Conservation (phyloP, 2,888 invertebrate species). For the Sinelater perroti region DNA sequence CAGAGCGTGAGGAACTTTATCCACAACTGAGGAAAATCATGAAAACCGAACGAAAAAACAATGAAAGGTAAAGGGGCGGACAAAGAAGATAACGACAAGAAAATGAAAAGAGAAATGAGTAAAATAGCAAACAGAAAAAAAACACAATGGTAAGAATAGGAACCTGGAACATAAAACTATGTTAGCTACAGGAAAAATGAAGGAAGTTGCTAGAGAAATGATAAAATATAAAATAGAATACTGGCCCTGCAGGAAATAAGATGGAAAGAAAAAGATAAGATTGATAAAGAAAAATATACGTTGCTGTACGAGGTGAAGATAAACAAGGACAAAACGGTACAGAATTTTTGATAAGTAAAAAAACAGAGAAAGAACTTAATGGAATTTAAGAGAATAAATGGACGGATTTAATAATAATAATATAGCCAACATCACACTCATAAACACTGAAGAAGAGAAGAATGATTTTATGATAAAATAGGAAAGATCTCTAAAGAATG, state of each 20-base stretch:
- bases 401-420: slow-evolving; percentile 3
- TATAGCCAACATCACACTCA: neutral
- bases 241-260: slow-evolving; percentile 5
- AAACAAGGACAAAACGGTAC: slow-evolving; percentile 10
- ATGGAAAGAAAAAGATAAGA: slow-evolving; percentile 3
- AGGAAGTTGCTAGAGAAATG: slow-evolving; percentile 1
- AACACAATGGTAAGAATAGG: slow-evolving; percentile 7
- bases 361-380: neutral
- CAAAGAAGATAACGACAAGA: neutral
- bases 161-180: slow-evolving; percentile 10
- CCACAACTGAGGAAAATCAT: neutral
- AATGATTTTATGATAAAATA: slow-evolving; percentile 11
- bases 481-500: neutral
- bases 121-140: slow-evolving; percentile 1
- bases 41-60: slow-evolving; percentile 3
- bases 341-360: slow-evolving; percentile 3
- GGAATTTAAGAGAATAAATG: neutral
- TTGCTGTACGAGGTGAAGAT: neutral
- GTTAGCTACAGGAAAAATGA: neutral
- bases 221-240: slow-evolving; percentile 3
- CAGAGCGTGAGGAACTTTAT: neutral
- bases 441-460: neutral
- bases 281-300: slow-evolving; percentile 12
- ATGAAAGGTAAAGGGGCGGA: slow-evolving; percentile 4
- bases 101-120: slow-evolving; percentile 3